Percentiles rank a stretch among this genome's conserved stretches.
These are phyloP conservation scores for Rhogogaster chlorosoma DNA, from an alignment of 2,888 invertebrate species.

Conservation along the genomic window DNA sequence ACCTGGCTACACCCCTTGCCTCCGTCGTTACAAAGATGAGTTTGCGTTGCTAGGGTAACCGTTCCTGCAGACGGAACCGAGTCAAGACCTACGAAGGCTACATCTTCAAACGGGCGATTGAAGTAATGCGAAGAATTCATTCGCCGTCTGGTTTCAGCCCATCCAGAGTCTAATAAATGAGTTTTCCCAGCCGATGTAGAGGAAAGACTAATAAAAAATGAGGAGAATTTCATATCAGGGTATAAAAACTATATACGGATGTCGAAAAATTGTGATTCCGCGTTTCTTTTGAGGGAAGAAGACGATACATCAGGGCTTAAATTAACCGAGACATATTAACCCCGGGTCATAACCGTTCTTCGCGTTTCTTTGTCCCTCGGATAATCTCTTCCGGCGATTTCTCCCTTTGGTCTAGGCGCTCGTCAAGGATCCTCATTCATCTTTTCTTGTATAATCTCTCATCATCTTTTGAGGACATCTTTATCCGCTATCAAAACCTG, in stretches of 20 bases:
- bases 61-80: slow-evolving; percentile 1
- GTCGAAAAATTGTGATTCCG: not conserved
- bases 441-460: not conserved
- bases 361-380: not conserved
- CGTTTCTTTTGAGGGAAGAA: not conserved
- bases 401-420: not conserved
- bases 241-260: not conserved
- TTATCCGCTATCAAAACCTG: slow-evolving; percentile 7
- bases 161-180: not conserved
- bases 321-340: not conserved
- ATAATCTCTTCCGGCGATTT: not conserved
- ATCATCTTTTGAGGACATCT: slow-evolving; percentile 28
- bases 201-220: not conserved
- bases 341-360: not conserved
- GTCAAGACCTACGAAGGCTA: not conserved
- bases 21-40: not conserved
- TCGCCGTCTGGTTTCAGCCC: not conserved
- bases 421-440: slow-evolving; percentile 3
- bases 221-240: not conserved
- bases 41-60: slow-evolving; percentile 6
- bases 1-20: slow-evolving; percentile 50
- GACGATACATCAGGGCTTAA: not conserved
- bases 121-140: not conserved
- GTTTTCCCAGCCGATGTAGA: not conserved
- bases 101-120: not conserved